phyloP scores from a whole-genome alignment of 1,140 invertebrate genomes.

The Zaprionus ornatus region DNA sequence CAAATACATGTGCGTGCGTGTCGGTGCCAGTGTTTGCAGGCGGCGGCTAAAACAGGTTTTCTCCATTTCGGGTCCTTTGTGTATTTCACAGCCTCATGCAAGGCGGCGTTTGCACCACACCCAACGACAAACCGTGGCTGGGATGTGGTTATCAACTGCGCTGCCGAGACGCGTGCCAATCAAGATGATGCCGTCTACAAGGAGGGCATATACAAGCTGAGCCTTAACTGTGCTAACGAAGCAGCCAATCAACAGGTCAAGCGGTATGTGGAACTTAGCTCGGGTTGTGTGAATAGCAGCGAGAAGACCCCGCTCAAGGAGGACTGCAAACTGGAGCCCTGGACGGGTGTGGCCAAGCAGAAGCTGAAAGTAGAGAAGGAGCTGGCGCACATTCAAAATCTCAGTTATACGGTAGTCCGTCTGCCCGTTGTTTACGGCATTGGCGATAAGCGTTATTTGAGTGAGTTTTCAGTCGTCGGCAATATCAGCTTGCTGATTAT shows the following conservation, averaged over 20 bases:
- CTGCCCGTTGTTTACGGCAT: constrained; percentile 94
- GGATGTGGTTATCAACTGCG: constrained; percentile 94
- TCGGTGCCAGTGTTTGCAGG: neutral
- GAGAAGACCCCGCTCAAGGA: constrained; percentile 92
- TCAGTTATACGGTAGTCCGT: constrained; percentile 92
- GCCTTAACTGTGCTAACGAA: constrained; percentile 91
- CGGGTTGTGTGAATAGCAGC: constrained; percentile 90
- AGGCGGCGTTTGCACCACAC: constrained; percentile 88
- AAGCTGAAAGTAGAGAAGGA: constrained; percentile 93
- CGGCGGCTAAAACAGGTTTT: constrained; percentile 59
- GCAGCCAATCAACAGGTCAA: constrained; percentile 88
- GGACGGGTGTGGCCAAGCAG: constrained; percentile 92
- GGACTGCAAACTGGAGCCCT: constrained; percentile 90
- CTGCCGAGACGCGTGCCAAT: constrained; percentile 94
- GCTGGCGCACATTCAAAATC: constrained; percentile 85
- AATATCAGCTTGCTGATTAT: constrained; percentile 7
- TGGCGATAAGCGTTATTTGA: constrained; percentile 92
- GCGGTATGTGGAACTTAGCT: constrained; percentile 93
- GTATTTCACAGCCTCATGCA: constrained; percentile 88
- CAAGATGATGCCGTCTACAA: constrained; percentile 95
- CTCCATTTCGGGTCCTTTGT: constrained; percentile 31
- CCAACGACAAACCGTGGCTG: constrained; percentile 85
- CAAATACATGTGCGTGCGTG: constrained; percentile 15
- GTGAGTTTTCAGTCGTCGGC: constrained; percentile 85
- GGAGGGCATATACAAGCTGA: constrained; percentile 94